phyloP scores from a whole-genome alignment of 2,113 vertebrate species.

The Cyphomyrus plagiostoma region DNA sequence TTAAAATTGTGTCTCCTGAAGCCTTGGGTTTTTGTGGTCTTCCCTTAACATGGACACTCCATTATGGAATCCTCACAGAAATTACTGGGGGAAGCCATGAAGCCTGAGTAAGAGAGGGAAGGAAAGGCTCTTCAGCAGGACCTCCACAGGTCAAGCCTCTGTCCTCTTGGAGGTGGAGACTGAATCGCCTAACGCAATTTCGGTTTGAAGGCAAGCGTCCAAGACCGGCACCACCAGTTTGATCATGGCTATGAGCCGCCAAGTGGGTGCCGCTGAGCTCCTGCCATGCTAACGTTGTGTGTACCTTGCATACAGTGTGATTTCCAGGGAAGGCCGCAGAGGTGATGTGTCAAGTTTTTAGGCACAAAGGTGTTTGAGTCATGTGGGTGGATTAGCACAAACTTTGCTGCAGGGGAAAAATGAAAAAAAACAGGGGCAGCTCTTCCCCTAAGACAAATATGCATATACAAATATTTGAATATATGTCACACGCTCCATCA shows the following conservation, averaged over 20 bases:
- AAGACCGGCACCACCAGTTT: background rate
- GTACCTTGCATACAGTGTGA: background rate
- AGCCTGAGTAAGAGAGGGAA: background rate
- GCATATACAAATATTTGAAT: background rate
- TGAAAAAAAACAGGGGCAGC: background rate
- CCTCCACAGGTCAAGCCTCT: background rate
- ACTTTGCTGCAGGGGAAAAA: background rate
- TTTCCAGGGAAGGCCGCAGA: background rate
- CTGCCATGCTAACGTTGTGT: background rate
- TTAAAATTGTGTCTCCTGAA: background rate
- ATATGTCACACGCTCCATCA: background rate
- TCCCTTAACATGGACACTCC: background rate
- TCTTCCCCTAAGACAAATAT: slow-evolving; percentile 5
- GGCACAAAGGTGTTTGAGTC: background rate
- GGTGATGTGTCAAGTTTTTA: background rate
- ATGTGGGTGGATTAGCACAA: background rate
- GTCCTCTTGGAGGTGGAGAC: background rate
- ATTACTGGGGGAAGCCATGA: background rate
- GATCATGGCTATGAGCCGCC: background rate
- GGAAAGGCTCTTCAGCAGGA: background rate
- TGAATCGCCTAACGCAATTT: background rate
- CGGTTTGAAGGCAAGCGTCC: background rate
- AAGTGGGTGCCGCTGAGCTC: background rate
- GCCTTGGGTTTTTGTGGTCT: background rate
- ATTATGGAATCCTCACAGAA: background rate